These are phyloP conservation scores for Pithys albifrons DNA, from an alignment of 2,113 vertebrate species.

Conservation along the genomic window DNA sequence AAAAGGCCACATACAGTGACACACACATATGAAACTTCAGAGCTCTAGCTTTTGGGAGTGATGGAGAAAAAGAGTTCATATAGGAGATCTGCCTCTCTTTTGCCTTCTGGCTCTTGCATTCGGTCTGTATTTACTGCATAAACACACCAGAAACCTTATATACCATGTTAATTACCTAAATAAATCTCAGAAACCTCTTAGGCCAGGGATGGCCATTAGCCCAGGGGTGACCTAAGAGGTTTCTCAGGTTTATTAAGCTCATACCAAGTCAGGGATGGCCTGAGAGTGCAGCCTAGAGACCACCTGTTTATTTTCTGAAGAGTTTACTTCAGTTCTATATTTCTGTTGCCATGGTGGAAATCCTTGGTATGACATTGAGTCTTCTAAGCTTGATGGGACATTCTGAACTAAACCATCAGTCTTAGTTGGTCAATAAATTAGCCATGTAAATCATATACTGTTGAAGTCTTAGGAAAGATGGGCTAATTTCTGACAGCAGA, in stretches of 20 bases:
- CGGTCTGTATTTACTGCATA: background rate
- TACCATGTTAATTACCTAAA: background rate
- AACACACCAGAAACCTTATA: background rate
- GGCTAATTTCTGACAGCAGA: background rate
- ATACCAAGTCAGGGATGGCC: background rate
- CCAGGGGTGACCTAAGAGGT: background rate
- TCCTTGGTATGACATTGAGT: background rate
- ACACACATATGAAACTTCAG: background rate
- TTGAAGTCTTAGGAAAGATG: background rate
- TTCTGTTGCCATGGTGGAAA: background rate
- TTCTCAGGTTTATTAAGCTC: background rate
- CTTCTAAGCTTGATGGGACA: background rate
- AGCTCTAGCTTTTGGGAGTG: background rate
- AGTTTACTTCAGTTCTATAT: background rate
- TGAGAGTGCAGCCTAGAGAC: background rate
- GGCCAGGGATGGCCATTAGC: background rate
- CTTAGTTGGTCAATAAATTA: background rate
- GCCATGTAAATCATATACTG: background rate
- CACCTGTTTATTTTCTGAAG: background rate
- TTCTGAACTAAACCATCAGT: background rate
- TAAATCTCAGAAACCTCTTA: background rate
- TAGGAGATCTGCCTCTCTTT: background rate
- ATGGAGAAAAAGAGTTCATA: background rate
- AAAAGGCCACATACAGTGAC: background rate
- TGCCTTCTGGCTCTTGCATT: background rate